Evolutionary conservation across 2,113 vertebrate species (phyloP).

Genomic region (Eulacestoma nigropectus): DNA sequence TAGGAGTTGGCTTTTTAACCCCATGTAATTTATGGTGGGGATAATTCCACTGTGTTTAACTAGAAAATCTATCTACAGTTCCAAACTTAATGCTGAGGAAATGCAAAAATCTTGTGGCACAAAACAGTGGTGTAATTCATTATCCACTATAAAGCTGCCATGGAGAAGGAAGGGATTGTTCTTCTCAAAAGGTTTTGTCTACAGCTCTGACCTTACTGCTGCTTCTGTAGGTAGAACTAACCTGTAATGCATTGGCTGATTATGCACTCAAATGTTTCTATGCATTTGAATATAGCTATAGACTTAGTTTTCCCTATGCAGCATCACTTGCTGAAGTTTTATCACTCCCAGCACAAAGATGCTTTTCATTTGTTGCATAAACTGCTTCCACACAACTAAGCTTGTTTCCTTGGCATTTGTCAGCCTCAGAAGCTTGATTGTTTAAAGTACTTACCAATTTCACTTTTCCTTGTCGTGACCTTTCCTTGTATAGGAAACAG

Average conservation of each 20-base stretch:
- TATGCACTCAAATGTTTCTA: background rate
- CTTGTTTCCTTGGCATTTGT: background rate
- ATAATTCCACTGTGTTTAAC: background rate
- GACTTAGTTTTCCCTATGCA: background rate
- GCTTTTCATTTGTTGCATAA: background rate
- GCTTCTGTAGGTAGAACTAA: background rate
- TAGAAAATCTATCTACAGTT: background rate
- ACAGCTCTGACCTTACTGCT: background rate
- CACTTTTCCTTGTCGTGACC: background rate
- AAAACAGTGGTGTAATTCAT: background rate
- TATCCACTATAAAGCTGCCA: background rate
- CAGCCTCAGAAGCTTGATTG: background rate
- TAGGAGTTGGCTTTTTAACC: background rate
- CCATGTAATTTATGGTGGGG: background rate
- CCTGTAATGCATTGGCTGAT: background rate
- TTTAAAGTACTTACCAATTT: background rate
- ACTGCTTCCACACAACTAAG: background rate
- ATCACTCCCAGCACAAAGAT: background rate
- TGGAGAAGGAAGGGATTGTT: background rate
- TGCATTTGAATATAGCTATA: background rate
- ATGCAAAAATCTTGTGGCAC: background rate
- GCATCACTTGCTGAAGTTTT: background rate
- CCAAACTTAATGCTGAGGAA: background rate
- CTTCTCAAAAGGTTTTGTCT: background rate
- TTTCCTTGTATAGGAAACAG: background rate